Percentiles rank a stretch among this genome's conserved stretches.
phyloP scores from a whole-genome alignment of 2,888 invertebrate species.

The Acleris cristana region DNA sequence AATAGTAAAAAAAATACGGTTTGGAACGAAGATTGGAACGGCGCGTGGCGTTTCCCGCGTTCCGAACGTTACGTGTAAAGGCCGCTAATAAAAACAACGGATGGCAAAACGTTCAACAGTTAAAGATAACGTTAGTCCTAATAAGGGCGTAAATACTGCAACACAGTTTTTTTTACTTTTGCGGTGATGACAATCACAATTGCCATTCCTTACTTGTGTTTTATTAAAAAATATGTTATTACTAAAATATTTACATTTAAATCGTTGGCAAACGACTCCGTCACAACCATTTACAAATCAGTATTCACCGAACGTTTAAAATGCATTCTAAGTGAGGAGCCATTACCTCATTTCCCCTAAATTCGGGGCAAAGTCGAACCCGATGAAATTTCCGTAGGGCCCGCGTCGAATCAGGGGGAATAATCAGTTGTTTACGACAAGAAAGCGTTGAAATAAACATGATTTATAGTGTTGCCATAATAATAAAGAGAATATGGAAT shows the following conservation, averaged over 20 bases:
- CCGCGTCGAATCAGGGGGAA: slow-evolving; percentile 30
- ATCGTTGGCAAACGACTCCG: neutral
- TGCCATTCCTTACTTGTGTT: too few relatives aligned
- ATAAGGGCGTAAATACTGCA: too few relatives aligned
- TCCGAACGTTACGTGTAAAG: too few relatives aligned
- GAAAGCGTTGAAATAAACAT: slow-evolving; percentile 35
- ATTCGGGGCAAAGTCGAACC: slow-evolving; percentile 19
- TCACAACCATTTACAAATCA: slow-evolving; percentile 26
- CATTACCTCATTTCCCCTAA: slow-evolving; percentile 29
- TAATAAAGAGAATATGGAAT: slow-evolving; percentile 32
- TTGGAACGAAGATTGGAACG: too few relatives aligned
- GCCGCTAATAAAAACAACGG: too few relatives aligned
- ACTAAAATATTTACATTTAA: neutral
- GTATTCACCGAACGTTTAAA: slow-evolving; percentile 33
- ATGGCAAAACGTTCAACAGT: too few relatives aligned
- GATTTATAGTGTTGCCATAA: slow-evolving; percentile 36
- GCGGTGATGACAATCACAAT: too few relatives aligned
- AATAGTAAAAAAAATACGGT: too few relatives aligned
- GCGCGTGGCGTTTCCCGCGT: too few relatives aligned
- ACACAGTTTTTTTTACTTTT: too few relatives aligned
- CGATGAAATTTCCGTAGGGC: slow-evolving; percentile 29
- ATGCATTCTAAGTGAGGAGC: slow-evolving; percentile 29
- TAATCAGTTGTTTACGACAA: slow-evolving; percentile 36
- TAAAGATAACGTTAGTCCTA: too few relatives aligned
- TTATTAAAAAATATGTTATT: too few relatives aligned